Conservation (phyloP, 1,140 invertebrate genomes). For the Macrobrachium rosenbergii region DNA sequence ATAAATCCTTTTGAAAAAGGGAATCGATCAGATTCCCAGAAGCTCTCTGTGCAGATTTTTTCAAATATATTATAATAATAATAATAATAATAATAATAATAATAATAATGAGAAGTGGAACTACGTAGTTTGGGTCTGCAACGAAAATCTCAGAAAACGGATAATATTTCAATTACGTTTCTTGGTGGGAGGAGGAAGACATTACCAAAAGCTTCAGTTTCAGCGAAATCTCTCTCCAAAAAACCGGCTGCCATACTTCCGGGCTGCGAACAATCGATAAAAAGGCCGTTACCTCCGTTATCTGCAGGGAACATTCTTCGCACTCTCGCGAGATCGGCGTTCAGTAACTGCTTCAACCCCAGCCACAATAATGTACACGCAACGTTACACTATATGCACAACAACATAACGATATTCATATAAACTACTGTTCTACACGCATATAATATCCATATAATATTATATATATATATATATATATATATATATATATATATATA, state of each 20-base stretch:
- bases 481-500: slow-evolving; percentile 35
- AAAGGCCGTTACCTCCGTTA: not conserved
- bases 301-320: not conserved
- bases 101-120: not conserved
- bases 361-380: not conserved
- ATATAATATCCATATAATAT: slow-evolving; percentile 7
- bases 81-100: slow-evolving; percentile 22
- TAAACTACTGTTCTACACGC: slow-evolving; percentile 28
- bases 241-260: not conserved
- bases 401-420: slow-evolving; percentile 28
- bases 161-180: too few species aligned
- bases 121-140: not conserved
- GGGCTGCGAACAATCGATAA: not conserved
- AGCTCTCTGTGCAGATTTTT: too few species aligned
- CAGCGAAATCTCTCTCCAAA: too few species aligned
- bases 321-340: not conserved
- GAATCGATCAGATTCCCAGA: too few species aligned
- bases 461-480: slow-evolving; percentile 22
- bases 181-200: too few species aligned
- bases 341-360: too few species aligned
- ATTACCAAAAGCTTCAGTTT: too few species aligned
- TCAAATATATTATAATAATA: too few species aligned
- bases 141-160: too few species aligned
- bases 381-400: not conserved
- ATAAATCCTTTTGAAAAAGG: too few species aligned